Base-by-base conservation (phyloP, 2,888 invertebrate genomes). In the Pollenia angustigena region DNA sequence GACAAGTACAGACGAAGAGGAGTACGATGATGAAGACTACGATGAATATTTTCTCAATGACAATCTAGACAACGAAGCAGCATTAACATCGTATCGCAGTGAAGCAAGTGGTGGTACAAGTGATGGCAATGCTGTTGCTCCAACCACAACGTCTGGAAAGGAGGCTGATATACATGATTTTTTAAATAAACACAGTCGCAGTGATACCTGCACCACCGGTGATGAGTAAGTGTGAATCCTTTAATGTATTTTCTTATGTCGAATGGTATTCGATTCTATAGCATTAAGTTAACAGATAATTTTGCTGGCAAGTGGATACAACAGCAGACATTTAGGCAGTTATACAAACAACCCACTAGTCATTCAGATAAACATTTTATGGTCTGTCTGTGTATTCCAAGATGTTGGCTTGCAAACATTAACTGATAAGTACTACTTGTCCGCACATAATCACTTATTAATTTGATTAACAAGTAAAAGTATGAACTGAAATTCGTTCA, bases 161-260 rank as follows among this genome's bases (percentile, higher is more conserved):
- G 88, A 76, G 42, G 87, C 86, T 74, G 90, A 87, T 6, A 74
- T 91, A 11, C 89, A 90, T 23, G 90, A 91, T 75, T 80, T 90
- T 60, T 87, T 90, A 18, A 89, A 89, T 62, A 89, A 89, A 32
- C 89, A 89, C 58, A 91, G 75, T 66, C 89, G 89, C 68, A 90
- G 89, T 75, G 90, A 90, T 9, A 88, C 82, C 76, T 89, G 88
- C 78, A 89, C 88, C 46, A 89, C 85, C 32, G 88, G 87, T 81
- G 90, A 90, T 88, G 89, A 90, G 92, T 92, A 88, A 76, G 90
- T 89, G 64, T 50, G 16, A 74, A 46, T 54, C 54, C 14, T n/a
- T n/a, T 54, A 44, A 54, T 68, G 32, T 14, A 6, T 54, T n/a
- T 68, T 48, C 52, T 52, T 52, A 9, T 16, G 14, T 7, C 14